Conservation (phyloP, 2,113 vertebrate species). For the Rhinogobius similis region DNA sequence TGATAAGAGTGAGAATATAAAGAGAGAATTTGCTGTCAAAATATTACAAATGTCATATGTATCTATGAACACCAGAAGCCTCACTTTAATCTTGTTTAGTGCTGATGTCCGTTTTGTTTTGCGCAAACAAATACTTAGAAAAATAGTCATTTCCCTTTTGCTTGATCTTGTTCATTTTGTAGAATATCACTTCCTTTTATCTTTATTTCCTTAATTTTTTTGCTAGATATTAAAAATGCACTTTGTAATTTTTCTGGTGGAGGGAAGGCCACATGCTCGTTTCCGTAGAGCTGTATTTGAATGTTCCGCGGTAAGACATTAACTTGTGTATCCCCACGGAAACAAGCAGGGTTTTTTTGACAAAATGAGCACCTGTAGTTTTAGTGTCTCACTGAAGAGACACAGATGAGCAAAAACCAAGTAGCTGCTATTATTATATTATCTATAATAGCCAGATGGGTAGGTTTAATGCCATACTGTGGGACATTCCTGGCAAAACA, state of each 20-base stretch:
- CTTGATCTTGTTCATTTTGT: neutral
- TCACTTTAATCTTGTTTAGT: no score
- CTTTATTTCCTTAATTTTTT: neutral
- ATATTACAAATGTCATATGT: no score
- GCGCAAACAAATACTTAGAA: no score
- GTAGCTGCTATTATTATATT: no score
- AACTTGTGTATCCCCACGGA: neutral
- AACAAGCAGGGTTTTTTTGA: neutral
- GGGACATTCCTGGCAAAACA: neutral
- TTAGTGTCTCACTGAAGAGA: no score
- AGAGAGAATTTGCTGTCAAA: no score
- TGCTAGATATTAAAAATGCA: neutral
- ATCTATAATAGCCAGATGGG: neutral
- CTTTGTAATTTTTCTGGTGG: neutral
- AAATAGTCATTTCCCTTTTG: neutral
- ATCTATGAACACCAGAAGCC: no score
- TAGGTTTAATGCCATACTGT: no score
- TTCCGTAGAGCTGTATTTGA: no score
- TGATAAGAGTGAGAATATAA: no score
- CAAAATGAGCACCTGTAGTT: neutral
- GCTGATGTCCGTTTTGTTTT: no score
- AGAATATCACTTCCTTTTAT: neutral
- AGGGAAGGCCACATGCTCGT: neutral
- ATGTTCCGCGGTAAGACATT: neutral
- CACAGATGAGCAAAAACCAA: no score